A percentile compares a stretch with the other conserved stretches of the same genome.
These are phyloP conservation scores for Florisuga fusca DNA, from an alignment of 2,797 vertebrate genomes.

Conservation along the genomic window DNA sequence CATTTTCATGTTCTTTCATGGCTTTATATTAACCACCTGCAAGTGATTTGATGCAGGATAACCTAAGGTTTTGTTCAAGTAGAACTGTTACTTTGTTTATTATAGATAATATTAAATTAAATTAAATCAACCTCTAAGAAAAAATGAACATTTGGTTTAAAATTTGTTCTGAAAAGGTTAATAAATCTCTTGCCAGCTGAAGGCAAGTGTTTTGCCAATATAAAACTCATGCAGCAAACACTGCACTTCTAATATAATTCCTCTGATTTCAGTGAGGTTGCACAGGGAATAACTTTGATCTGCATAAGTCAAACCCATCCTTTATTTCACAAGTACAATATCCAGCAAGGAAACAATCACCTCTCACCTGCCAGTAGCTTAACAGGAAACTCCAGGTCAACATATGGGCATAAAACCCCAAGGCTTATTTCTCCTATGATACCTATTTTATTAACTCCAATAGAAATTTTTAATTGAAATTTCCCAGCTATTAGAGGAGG, in stretches of 20 bases:
- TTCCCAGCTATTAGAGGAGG: not conserved
- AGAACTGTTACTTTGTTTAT: constrained; percentile 27
- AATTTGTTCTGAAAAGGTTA: not conserved
- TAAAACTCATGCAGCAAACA: not conserved
- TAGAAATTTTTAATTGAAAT: not conserved
- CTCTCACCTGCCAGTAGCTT: not conserved
- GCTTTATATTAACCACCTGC: not conserved
- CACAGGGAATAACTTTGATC: not conserved
- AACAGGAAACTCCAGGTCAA: not conserved
- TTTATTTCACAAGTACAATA: not conserved
- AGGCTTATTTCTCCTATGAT: not conserved
- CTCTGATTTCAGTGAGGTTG: not conserved
- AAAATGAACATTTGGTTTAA: not conserved
- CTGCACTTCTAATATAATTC: not conserved
- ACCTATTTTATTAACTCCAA: not conserved
- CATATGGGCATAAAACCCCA: not conserved
- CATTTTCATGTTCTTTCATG: not conserved
- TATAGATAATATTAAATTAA: constrained; percentile 17
- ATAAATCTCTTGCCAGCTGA: not conserved
- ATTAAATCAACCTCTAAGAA: not conserved
- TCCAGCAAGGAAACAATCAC: not conserved
- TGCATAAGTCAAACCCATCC: not conserved
- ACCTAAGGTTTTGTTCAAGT: not conserved
- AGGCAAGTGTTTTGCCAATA: not conserved
- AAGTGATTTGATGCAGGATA: not conserved